A percentile compares a stretch with the other conserved stretches of the same genome.
These are phyloP conservation scores for Drosophila anceps DNA, from an alignment of 2,888 invertebrate genomes.

Conservation along the genomic window DNA sequence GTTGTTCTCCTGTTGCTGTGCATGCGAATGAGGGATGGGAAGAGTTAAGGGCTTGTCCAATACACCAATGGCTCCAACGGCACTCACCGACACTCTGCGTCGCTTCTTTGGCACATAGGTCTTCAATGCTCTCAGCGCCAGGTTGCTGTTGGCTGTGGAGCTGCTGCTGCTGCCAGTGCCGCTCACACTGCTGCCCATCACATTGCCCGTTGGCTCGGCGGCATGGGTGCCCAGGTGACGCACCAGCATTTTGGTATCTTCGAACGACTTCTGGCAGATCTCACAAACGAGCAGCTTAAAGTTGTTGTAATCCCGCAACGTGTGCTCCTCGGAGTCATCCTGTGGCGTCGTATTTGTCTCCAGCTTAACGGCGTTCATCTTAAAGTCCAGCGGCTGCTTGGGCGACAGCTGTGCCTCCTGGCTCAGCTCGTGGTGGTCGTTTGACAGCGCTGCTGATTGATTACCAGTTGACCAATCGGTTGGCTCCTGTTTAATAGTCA, in stretches of 20 bases:
- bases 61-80: constrained; percentile 43
- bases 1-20: constrained; percentile 87
- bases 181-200: constrained; percentile 36
- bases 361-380: constrained; percentile 74
- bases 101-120: constrained; percentile 85
- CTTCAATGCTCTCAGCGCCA: constrained; percentile 68
- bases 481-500: constrained; percentile 88
- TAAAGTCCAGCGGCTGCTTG: constrained; percentile 80
- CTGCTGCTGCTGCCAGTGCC: constrained; percentile 42
- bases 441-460: constrained; percentile 43
- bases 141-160: constrained; percentile 44
- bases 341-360: constrained; percentile 62
- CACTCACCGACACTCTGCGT: constrained; percentile 87
- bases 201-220: constrained; percentile 83
- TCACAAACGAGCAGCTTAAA: constrained; percentile 93
- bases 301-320: constrained; percentile 84
- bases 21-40: constrained; percentile 53
- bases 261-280: constrained; percentile 93
- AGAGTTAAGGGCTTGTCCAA: constrained; percentile 52
- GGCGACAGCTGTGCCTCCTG: constrained; percentile 62
- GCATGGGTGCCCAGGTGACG: constrained; percentile 93
- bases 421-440: constrained; percentile 54
- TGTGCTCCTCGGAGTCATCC: constrained; percentile 72
- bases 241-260: constrained; percentile 93
- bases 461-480: constrained; percentile 88